Percentiles rank a stretch among this genome's conserved stretches.
phyloP scores from a whole-genome alignment of 2,888 invertebrate species.

The Athalia circularis region DNA sequence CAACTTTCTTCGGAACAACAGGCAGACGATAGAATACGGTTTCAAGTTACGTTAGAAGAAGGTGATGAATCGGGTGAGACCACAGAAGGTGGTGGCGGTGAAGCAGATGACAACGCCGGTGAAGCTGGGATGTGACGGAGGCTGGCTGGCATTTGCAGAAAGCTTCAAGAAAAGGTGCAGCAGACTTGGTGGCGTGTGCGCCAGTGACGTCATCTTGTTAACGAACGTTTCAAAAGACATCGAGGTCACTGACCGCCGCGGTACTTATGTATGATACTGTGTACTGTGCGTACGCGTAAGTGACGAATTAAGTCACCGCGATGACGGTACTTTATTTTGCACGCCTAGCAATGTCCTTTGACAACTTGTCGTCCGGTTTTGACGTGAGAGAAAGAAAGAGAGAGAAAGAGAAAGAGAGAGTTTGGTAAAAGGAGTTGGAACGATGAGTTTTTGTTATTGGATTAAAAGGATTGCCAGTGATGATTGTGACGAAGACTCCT shows the following conservation, averaged over 20 bases:
- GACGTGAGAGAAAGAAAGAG: not conserved
- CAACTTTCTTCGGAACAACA: constrained; percentile 63
- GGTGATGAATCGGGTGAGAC: constrained; percentile 82
- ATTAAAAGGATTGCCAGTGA: too few species aligned
- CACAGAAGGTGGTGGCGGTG: constrained; percentile 71
- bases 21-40: constrained; percentile 81
- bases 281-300: constrained; percentile 35
- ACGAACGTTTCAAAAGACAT: constrained; percentile 38
- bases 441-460: too few species aligned
- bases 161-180: constrained; percentile 92
- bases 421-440: too few species aligned
- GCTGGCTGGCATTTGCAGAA: constrained; percentile 92
- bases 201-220: constrained; percentile 75
- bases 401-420: not conserved
- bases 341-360: constrained; percentile 38
- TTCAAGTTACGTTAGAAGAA: constrained; percentile 91
- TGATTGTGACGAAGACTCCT: too few species aligned
- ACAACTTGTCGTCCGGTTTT: constrained; percentile 30
- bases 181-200: constrained; percentile 90
- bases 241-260: constrained; percentile 42
- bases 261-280: constrained; percentile 43
- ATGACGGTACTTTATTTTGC: constrained; percentile 16
- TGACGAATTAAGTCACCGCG: constrained; percentile 22
- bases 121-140: constrained; percentile 92
- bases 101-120: constrained; percentile 68